Conservation (phyloP, 2,888 invertebrate genomes). For the Hypomecis atomaria region DNA sequence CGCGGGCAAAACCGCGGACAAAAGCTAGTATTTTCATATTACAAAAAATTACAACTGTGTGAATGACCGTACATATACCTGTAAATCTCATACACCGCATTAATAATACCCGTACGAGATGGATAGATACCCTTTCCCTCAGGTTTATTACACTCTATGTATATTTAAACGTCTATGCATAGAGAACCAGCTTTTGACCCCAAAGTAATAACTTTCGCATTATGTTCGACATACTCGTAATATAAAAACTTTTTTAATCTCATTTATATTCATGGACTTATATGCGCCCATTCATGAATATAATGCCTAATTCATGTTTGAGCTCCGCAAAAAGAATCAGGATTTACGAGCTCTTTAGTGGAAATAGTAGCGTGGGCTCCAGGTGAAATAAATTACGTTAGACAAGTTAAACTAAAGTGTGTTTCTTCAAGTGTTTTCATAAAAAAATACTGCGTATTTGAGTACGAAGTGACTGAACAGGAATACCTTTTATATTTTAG, state of each 20-base stretch:
- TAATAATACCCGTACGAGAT: not conserved
- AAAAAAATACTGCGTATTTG: not conserved
- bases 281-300: slow-evolving; percentile 55
- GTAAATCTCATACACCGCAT: not conserved
- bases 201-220: slow-evolving; percentile 41
- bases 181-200: slow-evolving; percentile 20
- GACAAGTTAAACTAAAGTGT: slow-evolving; percentile 3
- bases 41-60: too few species aligned
- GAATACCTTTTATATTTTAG: not conserved
- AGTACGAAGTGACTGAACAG: not conserved
- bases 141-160: slow-evolving; percentile 12
- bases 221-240: slow-evolving; percentile 46
- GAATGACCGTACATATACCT: not conserved
- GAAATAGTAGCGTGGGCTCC: slow-evolving; percentile 26
- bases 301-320: slow-evolving; percentile 48
- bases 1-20: too few species aligned
- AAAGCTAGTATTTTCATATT: too few species aligned
- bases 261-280: slow-evolving; percentile 62
- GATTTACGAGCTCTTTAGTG: slow-evolving; percentile 38
- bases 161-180: slow-evolving; percentile 30
- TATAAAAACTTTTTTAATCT: slow-evolving; percentile 63
- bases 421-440: not conserved
- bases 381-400: slow-evolving; percentile 33
- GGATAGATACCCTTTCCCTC: not conserved
- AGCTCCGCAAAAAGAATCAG: slow-evolving; percentile 38